Percentiles rank a stretch among this genome's conserved stretches.
Evolutionary conservation across 2,797 vertebrate genomes (phyloP).

Genomic region (Saxicola maurus): DNA sequence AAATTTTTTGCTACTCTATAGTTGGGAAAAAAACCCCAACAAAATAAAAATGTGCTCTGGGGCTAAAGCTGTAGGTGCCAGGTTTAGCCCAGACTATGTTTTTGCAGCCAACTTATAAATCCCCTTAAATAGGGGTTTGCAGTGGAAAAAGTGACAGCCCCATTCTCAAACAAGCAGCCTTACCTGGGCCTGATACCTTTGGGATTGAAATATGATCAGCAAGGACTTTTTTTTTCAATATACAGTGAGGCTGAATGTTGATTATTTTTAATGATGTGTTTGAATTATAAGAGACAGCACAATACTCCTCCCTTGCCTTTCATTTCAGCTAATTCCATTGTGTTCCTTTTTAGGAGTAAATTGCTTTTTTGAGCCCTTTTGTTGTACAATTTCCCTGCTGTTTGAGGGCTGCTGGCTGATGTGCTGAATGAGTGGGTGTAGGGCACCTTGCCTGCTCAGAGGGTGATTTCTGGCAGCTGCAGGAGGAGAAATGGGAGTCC

Average conservation of each 20-base stretch:
- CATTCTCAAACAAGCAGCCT: constrained; percentile 30
- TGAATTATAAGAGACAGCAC: not conserved
- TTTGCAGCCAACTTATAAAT: constrained; percentile 69
- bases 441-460: not conserved
- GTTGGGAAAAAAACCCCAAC: not conserved
- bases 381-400: not conserved
- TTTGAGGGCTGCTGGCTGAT: not conserved
- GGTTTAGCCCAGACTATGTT: constrained; percentile 48
- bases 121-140: constrained; percentile 50
- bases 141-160: constrained; percentile 68
- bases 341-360: constrained; percentile 2
- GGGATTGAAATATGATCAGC: constrained; percentile 63
- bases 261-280: constrained; percentile 32
- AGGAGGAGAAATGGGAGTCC: constrained; percentile 13
- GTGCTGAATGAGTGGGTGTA: not conserved
- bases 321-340: not conserved
- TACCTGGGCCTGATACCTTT: constrained; percentile 54
- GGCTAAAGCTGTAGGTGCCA: constrained; percentile 51
- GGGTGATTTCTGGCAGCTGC: not conserved
- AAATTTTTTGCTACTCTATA: not conserved
- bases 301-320: not conserved
- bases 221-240: constrained; percentile 47
- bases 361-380: constrained; percentile 20
- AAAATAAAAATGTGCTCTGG: constrained; percentile 60
- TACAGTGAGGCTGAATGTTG: constrained; percentile 15